These are phyloP conservation scores for Scomber scombrus DNA, from an alignment of 2,113 vertebrate genomes.

Conservation along the genomic window DNA sequence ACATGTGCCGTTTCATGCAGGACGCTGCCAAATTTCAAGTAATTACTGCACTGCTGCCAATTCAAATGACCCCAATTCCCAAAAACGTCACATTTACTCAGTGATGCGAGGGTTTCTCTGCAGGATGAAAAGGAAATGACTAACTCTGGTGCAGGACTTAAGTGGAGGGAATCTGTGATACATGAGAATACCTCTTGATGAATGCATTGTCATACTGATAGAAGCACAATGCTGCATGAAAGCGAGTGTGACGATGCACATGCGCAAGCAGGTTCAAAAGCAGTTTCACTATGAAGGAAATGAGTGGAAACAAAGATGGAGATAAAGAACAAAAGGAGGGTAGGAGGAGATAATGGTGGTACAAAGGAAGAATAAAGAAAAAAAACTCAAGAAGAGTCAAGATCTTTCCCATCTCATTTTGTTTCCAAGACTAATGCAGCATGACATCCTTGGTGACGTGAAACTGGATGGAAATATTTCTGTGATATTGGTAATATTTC, in stretches of 20 bases:
- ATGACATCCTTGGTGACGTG: not conserved
- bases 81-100: constrained; percentile 27
- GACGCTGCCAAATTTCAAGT: constrained; percentile 20
- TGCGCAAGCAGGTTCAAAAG: not conserved
- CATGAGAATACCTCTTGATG: constrained; percentile 20
- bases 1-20: constrained; percentile 13
- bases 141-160: constrained; percentile 19
- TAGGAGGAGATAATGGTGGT: not conserved
- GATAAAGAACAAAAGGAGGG: constrained; percentile 3
- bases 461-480: constrained; percentile 21
- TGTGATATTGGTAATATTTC: not conserved
- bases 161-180: constrained; percentile 1
- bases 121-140: constrained; percentile 26
- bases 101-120: not conserved
- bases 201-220: not conserved
- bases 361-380: not conserved
- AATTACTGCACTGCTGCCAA: constrained; percentile 47
- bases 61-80: constrained; percentile 60
- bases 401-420: constrained; percentile 5
- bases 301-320: not conserved
- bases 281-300: not conserved
- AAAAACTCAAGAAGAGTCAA: no score
- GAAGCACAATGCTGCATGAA: not conserved
- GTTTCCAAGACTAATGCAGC: constrained; percentile 15
- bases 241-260: not conserved